Evolutionary conservation across 2,888 invertebrate genomes (phyloP), one percentile per base, ranked within the genome.

Genomic region (Allolobophora icterica): DNA sequence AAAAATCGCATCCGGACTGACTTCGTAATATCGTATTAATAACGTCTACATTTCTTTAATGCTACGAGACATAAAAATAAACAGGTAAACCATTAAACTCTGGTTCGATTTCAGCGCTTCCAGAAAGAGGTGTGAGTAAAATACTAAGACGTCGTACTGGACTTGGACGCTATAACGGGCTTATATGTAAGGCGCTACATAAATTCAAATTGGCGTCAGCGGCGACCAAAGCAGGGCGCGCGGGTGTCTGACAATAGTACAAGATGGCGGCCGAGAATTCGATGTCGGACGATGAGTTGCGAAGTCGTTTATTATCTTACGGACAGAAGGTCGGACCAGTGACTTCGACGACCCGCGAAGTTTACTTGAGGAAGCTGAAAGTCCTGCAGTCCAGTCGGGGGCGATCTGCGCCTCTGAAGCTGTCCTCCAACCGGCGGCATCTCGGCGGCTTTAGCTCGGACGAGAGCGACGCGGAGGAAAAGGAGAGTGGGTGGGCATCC

Each of bases 301-400:
- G 87, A 87, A 38, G 35, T 87, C 87, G 87, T 35, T 38, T 87
- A 35, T 35, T 87, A 38, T 35, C 35, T 35, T 24, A 35, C 35
- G 38, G 38, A 19, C 87, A 87, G 87, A 87, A 87, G 87, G 38
- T 87, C 8, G 87, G 87, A 33, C 92, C 92, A 6, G 91, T 92
- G 21, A 92, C 92, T 42, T 90, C 84, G 42, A 90, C 92, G 84
- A 92, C 92, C 30, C 91, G 92, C 84, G 42, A 91, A 19, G 84
- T 92, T 5, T 92, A 92, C 45, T 19, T 92, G 15, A 92, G 91
- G 58, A 92, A 92, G 84, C 91, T 92, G n/a, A 91, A 91, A 42
- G 90, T 58, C 42, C 84, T 91, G 33, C 35, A 87, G n/a, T 91
- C 91, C 33, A 84, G 90, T 17, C 89, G 91, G 38, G 91, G 90